phyloP scores from a whole-genome alignment of 2,888 invertebrate species.

The Gandaritis pyraliata region DNA sequence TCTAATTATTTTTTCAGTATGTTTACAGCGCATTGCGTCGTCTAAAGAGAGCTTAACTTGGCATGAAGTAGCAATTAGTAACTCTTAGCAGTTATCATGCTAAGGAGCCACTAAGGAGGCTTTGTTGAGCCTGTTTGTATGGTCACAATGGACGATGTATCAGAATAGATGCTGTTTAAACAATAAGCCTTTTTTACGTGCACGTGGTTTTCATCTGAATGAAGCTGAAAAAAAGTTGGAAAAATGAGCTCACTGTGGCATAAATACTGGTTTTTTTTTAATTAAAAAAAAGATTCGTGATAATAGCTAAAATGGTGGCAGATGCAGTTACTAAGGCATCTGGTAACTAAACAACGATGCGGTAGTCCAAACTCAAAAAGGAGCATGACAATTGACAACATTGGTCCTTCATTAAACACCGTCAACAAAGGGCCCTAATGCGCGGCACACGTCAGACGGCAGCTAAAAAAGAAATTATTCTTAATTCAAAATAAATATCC shows the following conservation, averaged over 20 bases:
- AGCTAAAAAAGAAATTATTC: constrained; percentile 80
- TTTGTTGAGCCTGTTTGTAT: constrained; percentile 10
- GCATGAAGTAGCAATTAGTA: constrained; percentile 23
- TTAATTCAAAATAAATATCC: constrained; percentile 66
- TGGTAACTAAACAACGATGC: constrained; percentile 19
- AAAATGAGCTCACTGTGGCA: no score
- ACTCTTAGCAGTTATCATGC: constrained; percentile 14
- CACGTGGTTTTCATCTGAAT: not conserved
- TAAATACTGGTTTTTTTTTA: no score
- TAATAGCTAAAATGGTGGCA: not conserved
- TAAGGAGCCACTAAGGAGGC: constrained; percentile 15
- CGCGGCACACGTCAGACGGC: constrained; percentile 80
- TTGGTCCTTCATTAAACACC: constrained; percentile 69
- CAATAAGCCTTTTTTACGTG: not conserved
- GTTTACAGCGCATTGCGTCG: no score
- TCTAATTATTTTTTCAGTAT: no score
- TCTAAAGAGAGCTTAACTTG: no score
- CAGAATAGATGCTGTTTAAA: not conserved
- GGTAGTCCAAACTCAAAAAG: constrained; percentile 29
- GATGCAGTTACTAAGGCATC: constrained; percentile 17
- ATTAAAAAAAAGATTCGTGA: no score
- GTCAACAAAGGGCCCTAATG: constrained; percentile 78
- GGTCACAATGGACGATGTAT: constrained; percentile 13
- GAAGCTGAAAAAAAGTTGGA: no score
- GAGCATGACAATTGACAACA: constrained; percentile 5